A percentile compares a stretch with the other conserved stretches of the same genome.
Conservation (phyloP, 2,888 invertebrate genomes). For the Lepetodrilus schrolli region DNA sequence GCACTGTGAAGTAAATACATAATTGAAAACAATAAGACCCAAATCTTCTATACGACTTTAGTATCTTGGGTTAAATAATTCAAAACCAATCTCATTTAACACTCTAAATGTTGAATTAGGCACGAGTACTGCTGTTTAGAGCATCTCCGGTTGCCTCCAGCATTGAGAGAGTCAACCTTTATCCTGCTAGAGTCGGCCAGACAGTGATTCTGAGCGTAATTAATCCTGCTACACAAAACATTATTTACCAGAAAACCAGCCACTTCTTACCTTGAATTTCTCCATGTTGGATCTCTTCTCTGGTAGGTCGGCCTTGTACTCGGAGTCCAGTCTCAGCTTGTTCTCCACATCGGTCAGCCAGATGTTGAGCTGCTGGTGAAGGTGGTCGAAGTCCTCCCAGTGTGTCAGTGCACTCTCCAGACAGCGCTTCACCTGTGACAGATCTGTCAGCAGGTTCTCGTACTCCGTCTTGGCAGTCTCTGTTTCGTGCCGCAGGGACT, state of each 20-base stretch:
- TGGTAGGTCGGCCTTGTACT: constrained; percentile 89
- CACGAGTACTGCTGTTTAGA: too few species aligned
- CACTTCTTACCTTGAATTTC: constrained; percentile 85
- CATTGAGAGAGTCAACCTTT: too few species aligned
- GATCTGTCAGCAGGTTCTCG: constrained; percentile 84
- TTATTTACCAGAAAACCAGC: too few species aligned
- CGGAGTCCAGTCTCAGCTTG: constrained; percentile 88
- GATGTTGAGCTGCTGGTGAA: constrained; percentile 83
- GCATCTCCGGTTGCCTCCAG: too few species aligned
- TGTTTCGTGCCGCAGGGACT: constrained; percentile 92
- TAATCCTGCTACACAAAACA: too few species aligned
- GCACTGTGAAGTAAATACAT: not conserved
- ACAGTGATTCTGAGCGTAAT: too few species aligned
- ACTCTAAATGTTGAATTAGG: too few species aligned
- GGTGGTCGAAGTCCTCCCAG: constrained; percentile 90
- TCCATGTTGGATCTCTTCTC: constrained; percentile 93
- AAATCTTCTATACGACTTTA: too few species aligned
- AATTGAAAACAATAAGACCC: too few species aligned
- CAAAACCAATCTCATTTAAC: too few species aligned
- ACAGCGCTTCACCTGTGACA: constrained; percentile 79
- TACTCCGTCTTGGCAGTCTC: constrained; percentile 91
- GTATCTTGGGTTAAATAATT: too few species aligned
- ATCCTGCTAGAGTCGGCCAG: too few species aligned
- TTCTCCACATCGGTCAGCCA: constrained; percentile 92
- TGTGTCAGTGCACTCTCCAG: constrained; percentile 85